Evolutionary conservation across 1,140 invertebrate species (phyloP).

Genomic region (Ruditapes philippinarum): DNA sequence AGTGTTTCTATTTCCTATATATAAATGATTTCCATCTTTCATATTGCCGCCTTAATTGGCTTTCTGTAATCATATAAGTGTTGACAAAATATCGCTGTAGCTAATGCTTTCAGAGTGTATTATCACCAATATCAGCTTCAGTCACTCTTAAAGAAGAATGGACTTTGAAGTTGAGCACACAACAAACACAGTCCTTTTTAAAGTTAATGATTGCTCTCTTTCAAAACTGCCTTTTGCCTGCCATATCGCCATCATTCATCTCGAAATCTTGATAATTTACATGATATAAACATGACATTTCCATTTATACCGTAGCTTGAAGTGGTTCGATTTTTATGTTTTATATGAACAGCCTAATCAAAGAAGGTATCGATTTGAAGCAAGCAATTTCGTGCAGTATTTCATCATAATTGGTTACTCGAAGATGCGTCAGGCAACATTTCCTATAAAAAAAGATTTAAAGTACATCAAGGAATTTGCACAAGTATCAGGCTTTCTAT

Average conservation of each 20-base stretch:
- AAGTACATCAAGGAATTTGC: no score
- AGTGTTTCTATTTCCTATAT: no score
- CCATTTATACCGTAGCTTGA: neutral
- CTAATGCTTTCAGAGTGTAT: neutral
- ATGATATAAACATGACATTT: conserved; percentile 12
- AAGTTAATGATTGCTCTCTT: conserved; percentile 19
- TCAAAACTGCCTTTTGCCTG: neutral
- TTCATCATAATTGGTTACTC: neutral
- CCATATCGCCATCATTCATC: neutral
- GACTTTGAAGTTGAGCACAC: neutral
- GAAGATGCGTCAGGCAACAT: neutral
- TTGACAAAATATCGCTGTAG: neutral
- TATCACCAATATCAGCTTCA: neutral
- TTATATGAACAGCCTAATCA: neutral
- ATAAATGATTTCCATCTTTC: no score
- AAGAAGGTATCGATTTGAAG: neutral
- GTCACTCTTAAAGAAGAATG: neutral
- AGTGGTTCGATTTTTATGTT: neutral
- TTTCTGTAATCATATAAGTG: no score
- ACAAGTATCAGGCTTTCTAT: no score
- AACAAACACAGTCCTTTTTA: neutral
- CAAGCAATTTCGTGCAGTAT: neutral
- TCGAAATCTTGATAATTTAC: neutral
- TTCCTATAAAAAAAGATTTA: no score
- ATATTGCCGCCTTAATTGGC: no score